Evolutionary conservation across 2,113 vertebrate genomes (phyloP), one percentile per base, ranked within the genome.

Genomic region (Dipodomys merriami): DNA sequence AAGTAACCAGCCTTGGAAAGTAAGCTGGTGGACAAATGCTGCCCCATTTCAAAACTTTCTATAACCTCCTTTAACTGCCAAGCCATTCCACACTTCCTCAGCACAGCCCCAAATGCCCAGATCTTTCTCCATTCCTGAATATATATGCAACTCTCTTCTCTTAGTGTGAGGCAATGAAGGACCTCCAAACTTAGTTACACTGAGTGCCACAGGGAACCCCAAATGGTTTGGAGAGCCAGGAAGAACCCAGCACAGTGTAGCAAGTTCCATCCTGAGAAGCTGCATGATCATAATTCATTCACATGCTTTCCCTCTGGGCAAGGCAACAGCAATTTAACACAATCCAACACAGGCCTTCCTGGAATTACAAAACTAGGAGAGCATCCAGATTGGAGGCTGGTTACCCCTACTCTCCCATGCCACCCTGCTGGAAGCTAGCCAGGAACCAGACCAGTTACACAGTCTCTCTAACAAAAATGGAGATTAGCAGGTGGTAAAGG

Each of bases 401-500:
- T 65, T 68, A 44, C 19, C 68, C n/a, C 85, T 73, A 25, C n/a
- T 78, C 53, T 72, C 53, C 33, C 76, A n/a, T 71, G 72, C n/a
- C 67, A 79, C 64, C 60, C 39, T 77, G 53, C 44, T 93, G 86
- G 92, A 86, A 94, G 62, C 79, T 16, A 44, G 80, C 83, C 78
- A 95, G 89, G 18, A 39, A 83, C 74, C 46, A 69, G 80, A 80
- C 57, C 35, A 27, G 78, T 62, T 69, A 46, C 27, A 65, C 3
- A 90, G 85, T 60, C 60, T 93, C 60, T 95, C 57, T 49, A 68
- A 90, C 86, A 76, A 60, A 93, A 93, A 83, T 69, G 83, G 68
- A 95, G 85, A 91, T 93, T 57, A 91, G 68, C 83, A 96, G 79
- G 88, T 96, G 80, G 89, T 92, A 92, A 93, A 94, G 74, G 44